These are phyloP conservation scores for Apeira syringaria DNA, from an alignment of 2,888 invertebrate genomes.

Conservation along the genomic window DNA sequence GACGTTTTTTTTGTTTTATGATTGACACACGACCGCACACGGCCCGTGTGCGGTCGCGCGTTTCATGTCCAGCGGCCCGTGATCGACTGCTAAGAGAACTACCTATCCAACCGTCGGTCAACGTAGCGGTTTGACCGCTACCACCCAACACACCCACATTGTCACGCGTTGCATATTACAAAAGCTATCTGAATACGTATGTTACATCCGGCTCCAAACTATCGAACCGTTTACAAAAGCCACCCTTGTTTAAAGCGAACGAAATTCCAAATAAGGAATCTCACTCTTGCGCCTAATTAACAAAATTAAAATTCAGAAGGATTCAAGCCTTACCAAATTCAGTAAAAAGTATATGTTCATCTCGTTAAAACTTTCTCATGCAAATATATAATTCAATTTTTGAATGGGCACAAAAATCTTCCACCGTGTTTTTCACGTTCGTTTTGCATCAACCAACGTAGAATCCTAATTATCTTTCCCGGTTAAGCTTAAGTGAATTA, in stretches of 20 bases:
- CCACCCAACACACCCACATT: constrained; percentile 46
- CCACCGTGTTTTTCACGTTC: constrained; percentile 78
- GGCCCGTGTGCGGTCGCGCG: constrained; percentile 77
- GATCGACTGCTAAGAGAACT: constrained; percentile 70
- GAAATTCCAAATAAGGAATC: constrained; percentile 30
- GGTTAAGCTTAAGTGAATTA: constrained; percentile 84
- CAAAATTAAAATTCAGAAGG: constrained; percentile 52
- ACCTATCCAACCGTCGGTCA: constrained; percentile 55
- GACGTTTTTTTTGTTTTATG: constrained; percentile 74
- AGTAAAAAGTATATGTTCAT: constrained; percentile 64
- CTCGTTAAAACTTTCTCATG: constrained; percentile 77
- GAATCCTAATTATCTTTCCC: constrained; percentile 83
- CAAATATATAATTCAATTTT: constrained; percentile 82
- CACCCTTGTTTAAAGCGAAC: constrained; percentile 34
- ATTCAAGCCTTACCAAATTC: constrained; percentile 55
- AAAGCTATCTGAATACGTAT: constrained; percentile 54
- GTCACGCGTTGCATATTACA: constrained; percentile 64
- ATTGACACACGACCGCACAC: constrained; percentile 82
- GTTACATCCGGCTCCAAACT: constrained; percentile 44
- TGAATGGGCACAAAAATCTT: constrained; percentile 80
- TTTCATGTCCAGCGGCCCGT: constrained; percentile 70
- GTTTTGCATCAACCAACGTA: constrained; percentile 81
- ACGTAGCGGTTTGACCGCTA: constrained; percentile 5
- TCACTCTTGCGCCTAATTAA: constrained; percentile 49
- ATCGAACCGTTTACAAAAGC: constrained; percentile 48